Conservation (phyloP, 2,797 vertebrate species). For the Molothrus ater region DNA sequence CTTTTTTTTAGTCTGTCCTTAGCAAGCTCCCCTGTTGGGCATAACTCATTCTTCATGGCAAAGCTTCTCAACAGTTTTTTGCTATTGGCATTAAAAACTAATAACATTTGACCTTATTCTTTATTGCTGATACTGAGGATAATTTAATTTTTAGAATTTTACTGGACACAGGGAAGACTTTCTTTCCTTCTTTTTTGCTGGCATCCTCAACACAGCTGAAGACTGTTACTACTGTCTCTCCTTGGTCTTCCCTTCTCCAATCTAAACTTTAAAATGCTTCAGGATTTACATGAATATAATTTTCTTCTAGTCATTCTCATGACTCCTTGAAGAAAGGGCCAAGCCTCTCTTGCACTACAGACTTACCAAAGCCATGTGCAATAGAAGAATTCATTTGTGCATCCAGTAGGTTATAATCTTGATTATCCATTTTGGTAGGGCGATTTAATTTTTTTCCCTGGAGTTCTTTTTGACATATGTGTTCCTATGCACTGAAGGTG, state of each 20-base stretch:
- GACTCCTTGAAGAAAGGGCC: background rate
- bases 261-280: background rate
- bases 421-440: background rate
- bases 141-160: background rate
- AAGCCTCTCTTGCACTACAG: background rate
- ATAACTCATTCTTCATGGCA: background rate
- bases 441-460: background rate
- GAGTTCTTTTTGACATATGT: background rate
- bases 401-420: background rate
- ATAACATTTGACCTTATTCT: background rate
- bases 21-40: rapidly evolving
- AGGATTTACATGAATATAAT: background rate
- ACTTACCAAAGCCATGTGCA: background rate
- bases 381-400: background rate
- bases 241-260: background rate
- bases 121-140: background rate
- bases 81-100: background rate
- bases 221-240: background rate
- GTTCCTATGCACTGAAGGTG: background rate
- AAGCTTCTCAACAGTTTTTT: background rate
- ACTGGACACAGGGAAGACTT: background rate
- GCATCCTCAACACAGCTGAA: background rate
- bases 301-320: background rate
- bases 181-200: background rate
- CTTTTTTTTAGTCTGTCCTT: background rate